Conservation (phyloP, 2,797 vertebrate genomes). For the Salmo trutta region DNA sequence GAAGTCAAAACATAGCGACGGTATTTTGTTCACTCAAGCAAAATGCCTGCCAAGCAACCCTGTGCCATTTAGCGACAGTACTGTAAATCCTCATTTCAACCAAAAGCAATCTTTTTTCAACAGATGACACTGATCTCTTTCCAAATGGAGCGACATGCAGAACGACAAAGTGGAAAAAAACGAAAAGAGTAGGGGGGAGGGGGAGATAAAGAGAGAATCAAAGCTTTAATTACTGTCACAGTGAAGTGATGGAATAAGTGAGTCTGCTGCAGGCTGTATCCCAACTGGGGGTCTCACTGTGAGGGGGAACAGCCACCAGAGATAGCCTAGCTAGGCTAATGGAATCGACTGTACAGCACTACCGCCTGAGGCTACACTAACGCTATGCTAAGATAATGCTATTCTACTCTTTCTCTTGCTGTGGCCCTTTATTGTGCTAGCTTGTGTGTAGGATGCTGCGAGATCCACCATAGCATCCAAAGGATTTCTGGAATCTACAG, state of each 20-base stretch:
- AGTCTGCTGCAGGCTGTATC: neutral
- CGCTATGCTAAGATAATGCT: neutral
- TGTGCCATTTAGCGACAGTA: neutral
- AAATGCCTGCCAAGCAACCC: neutral
- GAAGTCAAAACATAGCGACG: neutral
- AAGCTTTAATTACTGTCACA: neutral
- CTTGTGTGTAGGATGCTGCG: neutral
- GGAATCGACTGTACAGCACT: neutral
- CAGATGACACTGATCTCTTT: neutral
- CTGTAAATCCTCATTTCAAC: neutral
- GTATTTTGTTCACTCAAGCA: neutral
- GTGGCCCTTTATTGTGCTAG: neutral
- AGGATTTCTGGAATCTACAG: neutral
- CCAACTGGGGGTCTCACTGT: neutral
- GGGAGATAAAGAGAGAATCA: conserved; percentile 1
- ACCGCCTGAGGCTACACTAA: neutral
- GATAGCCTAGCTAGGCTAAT: neutral
- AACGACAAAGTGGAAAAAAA: conserved; percentile 19
- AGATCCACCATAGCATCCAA: neutral
- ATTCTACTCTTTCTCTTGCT: neutral
- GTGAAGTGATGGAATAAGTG: neutral
- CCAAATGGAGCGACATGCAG: neutral
- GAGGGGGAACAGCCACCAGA: neutral
- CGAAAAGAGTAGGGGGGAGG: neutral
- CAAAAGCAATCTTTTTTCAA: neutral